Conservation (phyloP, 2,797 vertebrate species). For the Cuniculus paca region DNA sequence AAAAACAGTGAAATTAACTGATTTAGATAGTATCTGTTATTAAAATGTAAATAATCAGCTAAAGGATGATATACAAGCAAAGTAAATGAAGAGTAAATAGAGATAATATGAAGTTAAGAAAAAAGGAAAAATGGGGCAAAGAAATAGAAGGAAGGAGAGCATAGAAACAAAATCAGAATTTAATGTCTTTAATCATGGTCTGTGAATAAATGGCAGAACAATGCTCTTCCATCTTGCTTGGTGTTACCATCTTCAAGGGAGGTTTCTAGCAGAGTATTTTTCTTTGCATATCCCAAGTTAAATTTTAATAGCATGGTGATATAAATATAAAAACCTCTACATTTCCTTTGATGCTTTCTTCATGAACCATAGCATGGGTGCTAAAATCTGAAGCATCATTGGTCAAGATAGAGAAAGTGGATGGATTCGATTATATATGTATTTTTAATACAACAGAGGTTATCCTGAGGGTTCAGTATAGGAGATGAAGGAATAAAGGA, state of each 20-base stretch:
- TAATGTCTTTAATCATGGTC: accelerated
- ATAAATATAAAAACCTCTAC: neutral
- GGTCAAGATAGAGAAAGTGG: neutral
- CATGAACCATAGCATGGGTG: accelerated
- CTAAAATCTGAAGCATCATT: neutral
- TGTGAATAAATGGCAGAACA: neutral
- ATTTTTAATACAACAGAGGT: neutral
- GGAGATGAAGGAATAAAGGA: neutral
- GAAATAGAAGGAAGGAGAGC: neutral
- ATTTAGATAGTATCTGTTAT: neutral
- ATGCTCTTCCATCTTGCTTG: accelerated
- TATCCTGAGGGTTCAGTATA: neutral
- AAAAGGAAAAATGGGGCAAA: neutral
- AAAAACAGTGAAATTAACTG: neutral
- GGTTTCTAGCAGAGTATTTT: neutral
- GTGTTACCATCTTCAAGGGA: too few relatives aligned
- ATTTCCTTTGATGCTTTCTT: neutral
- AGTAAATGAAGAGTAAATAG: neutral
- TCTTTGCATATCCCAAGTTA: neutral
- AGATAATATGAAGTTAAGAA: neutral
- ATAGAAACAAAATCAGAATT: accelerated
- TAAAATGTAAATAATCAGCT: neutral
- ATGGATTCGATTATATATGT: neutral
- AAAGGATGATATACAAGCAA: neutral
- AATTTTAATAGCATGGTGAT: neutral